Evolutionary conservation across 2,888 invertebrate genomes (phyloP).

Genomic region (Hedychridium roseum): DNA sequence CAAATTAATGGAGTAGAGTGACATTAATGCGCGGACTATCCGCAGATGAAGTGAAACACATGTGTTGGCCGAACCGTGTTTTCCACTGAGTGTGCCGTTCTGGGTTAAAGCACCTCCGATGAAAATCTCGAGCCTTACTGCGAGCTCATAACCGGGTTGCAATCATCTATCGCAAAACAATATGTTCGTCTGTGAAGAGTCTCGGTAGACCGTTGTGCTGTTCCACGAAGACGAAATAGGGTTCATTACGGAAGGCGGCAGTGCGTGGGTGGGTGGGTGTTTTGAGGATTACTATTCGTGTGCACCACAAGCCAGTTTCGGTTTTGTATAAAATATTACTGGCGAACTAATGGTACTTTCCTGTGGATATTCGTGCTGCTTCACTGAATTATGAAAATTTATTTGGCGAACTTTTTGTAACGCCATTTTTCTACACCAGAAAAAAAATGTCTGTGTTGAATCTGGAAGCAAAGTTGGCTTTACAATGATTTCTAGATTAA

Average conservation of each 20-base stretch:
- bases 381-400: slow-evolving; percentile 6
- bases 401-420: slow-evolving; percentile 13
- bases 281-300: slow-evolving; percentile 37
- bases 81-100: slow-evolving; percentile 35
- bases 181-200: slow-evolving; percentile 23
- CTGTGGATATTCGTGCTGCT: slow-evolving; percentile 7
- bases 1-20: slow-evolving; percentile 34
- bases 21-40: slow-evolving; percentile 41
- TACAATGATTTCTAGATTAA: slow-evolving; percentile 7
- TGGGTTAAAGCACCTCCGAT: slow-evolving; percentile 26
- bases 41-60: slow-evolving; percentile 49
- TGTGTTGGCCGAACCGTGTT: slow-evolving; percentile 49
- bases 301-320: slow-evolving; percentile 21
- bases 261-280: slow-evolving; percentile 58
- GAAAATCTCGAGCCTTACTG: slow-evolving; percentile 29
- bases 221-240: slow-evolving; percentile 42
- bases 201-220: slow-evolving; percentile 36
- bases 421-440: slow-evolving; percentile 8
- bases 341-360: slow-evolving; percentile 15
- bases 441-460: slow-evolving; percentile 23
- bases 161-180: slow-evolving; percentile 15
- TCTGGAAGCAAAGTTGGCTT: slow-evolving; percentile 14
- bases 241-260: slow-evolving; percentile 50
- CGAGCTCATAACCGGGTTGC: slow-evolving; percentile 16
- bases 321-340: slow-evolving; percentile 24